phyloP scores from a whole-genome alignment of 1,140 invertebrate genomes.

The Dinothrombium tinctorium region DNA sequence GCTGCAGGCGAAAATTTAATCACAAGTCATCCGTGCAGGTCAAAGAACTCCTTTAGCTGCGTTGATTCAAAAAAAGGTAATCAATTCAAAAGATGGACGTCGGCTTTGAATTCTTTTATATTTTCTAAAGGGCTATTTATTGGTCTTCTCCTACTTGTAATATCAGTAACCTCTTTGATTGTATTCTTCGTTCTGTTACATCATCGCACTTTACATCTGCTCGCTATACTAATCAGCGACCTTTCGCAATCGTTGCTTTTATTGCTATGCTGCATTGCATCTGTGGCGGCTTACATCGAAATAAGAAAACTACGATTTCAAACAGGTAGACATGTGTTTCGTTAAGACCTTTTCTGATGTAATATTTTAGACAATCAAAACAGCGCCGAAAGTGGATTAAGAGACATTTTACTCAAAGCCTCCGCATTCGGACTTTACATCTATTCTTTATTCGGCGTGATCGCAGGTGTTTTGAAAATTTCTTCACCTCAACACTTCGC shows the following conservation, averaged over 20 bases:
- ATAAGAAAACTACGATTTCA: constrained; percentile 32
- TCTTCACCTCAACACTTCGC: constrained; percentile 52
- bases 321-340: constrained; percentile 7
- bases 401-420: constrained; percentile 66
- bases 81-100: not conserved
- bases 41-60: constrained; percentile 29
- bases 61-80: constrained; percentile 55
- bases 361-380: constrained; percentile 11
- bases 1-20: constrained; percentile 8
- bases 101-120: not conserved
- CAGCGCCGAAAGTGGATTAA: constrained; percentile 26
- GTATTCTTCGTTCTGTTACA: constrained; percentile 78
- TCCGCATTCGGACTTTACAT: constrained; percentile 74
- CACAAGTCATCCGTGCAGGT: constrained; percentile 1
- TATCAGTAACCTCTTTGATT: constrained; percentile 68
- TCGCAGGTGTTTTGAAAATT: constrained; percentile 49
- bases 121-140: constrained; percentile 51
- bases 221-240: constrained; percentile 70
- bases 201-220: constrained; percentile 17
- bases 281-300: constrained; percentile 66
- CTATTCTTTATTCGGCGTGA: constrained; percentile 75
- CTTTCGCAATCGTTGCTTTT: constrained; percentile 66
- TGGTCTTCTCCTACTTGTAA: constrained; percentile 61
- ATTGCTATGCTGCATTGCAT: constrained; percentile 60
- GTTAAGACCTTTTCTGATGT: too few species aligned